Conservation (phyloP, 2,113 vertebrate genomes). For the Oxyura jamaicensis region DNA sequence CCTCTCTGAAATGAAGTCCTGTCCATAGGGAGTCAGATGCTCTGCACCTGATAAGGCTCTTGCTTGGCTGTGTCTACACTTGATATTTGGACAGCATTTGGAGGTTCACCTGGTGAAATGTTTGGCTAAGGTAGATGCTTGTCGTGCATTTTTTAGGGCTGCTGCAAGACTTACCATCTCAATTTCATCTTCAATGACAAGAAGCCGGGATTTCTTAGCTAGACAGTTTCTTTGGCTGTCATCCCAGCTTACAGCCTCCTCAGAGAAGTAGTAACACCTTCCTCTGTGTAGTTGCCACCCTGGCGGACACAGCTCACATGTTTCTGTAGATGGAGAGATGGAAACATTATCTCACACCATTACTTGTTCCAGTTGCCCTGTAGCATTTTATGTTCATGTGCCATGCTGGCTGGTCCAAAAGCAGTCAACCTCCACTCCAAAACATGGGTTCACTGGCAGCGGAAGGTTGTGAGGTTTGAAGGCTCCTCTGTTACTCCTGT, state of each 20-base stretch:
- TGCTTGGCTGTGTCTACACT: not conserved
- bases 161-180: constrained; percentile 55
- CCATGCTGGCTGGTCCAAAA: not conserved
- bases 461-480: not conserved
- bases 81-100: not conserved
- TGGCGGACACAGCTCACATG: not conserved
- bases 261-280: constrained; percentile 49
- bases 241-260: constrained; percentile 36
- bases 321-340: not conserved
- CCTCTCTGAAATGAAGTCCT: not conserved
- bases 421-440: not conserved
- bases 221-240: constrained; percentile 43
- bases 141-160: not conserved
- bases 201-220: constrained; percentile 48
- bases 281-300: constrained; percentile 46
- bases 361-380: not conserved
- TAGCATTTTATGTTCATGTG: not conserved
- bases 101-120: not conserved
- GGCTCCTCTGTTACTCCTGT: not conserved
- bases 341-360: not conserved
- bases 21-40: not conserved
- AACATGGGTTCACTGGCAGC: not conserved
- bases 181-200: constrained; percentile 31
- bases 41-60: not conserved
- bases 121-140: not conserved